Conservation (phyloP, 2,797 vertebrate genomes). For the Cephalopachus bancanus region DNA sequence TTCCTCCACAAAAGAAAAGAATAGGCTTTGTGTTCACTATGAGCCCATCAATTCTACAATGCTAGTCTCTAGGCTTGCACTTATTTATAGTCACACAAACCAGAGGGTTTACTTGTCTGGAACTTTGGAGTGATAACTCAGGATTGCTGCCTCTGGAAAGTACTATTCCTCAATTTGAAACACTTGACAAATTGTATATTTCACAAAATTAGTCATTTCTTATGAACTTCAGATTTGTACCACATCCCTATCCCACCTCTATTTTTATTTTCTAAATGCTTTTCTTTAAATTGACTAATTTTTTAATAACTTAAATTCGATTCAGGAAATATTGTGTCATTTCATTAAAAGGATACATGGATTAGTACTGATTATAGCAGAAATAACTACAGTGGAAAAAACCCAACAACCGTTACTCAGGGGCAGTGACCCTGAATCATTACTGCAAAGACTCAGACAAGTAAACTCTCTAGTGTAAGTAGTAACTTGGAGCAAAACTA, state of each 20-base stretch:
- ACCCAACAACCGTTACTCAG: background rate
- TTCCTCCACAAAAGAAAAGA: background rate
- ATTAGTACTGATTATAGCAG: background rate
- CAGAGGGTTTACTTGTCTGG: background rate
- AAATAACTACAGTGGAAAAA: background rate
- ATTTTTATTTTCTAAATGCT: conserved; percentile 23
- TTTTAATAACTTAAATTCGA: background rate
- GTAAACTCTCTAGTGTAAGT: background rate
- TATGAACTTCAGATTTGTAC: background rate
- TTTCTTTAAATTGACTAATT: background rate
- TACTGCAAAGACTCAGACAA: background rate
- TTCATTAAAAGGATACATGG: background rate
- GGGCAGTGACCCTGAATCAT: background rate
- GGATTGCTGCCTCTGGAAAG: background rate
- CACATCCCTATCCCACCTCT: background rate
- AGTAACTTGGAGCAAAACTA: background rate
- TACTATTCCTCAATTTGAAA: background rate
- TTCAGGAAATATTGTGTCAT: background rate
- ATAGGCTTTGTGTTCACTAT: background rate
- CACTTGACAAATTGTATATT: background rate
- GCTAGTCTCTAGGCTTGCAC: background rate
- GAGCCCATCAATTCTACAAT: background rate
- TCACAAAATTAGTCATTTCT: conserved; percentile 24
- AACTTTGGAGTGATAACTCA: background rate
- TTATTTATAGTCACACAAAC: background rate